phyloP scores from a whole-genome alignment of 37 sponge, comb jelly and placozoan species.

The Eunapius fragilis region DNA sequence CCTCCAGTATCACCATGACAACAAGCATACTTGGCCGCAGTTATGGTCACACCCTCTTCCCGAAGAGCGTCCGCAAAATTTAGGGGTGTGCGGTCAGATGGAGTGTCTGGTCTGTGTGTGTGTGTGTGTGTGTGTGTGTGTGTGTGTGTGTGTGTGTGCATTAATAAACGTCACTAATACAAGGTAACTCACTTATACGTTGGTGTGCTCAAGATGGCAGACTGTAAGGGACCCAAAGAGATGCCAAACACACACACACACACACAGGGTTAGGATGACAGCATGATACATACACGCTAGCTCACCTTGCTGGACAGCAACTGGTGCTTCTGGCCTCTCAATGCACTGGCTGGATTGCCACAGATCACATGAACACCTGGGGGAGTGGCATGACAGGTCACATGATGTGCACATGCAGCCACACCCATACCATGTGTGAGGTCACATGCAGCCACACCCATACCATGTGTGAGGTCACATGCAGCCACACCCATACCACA shows the following conservation, averaged over 20 bases:
- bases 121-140: no score
- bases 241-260: no score
- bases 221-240: background rate
- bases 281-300: background rate
- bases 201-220: background rate
- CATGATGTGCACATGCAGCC: background rate
- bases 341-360: slow-evolving; percentile 82
- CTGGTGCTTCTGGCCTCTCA: slow-evolving; percentile 40
- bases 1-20: background rate
- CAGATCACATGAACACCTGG: slow-evolving; percentile 65
- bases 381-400: background rate
- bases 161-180: no score
- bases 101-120: background rate
- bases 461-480: no score
- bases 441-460: no score
- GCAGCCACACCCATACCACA: no score
- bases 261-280: background rate
- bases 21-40: background rate
- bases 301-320: slow-evolving; percentile 14
- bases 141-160: background rate
- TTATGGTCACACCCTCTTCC: background rate
- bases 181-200: background rate
- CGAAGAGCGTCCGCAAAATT: background rate
- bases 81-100: background rate
- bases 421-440: no score